Conservation (phyloP, 2,888 invertebrate genomes). For the Dastarcus helophoroides region DNA sequence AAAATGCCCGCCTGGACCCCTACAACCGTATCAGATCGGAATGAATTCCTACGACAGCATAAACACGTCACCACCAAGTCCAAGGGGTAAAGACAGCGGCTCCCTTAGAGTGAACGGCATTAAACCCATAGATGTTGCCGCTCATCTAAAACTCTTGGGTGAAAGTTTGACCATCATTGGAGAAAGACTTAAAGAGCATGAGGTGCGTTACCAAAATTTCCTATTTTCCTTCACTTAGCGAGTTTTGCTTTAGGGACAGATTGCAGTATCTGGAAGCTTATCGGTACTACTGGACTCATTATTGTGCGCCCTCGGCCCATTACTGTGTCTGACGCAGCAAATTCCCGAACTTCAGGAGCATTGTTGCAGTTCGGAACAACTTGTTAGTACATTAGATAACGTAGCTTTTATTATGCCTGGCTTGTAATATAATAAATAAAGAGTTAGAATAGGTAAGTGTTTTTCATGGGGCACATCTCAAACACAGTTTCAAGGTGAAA, state of each 20-base stretch:
- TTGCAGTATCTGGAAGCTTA: constrained; percentile 88
- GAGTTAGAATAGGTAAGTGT: too few species aligned
- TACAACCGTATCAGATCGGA: constrained; percentile 11
- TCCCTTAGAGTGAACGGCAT: constrained; percentile 57
- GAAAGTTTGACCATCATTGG: constrained; percentile 92
- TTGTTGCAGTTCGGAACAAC: constrained; percentile 41
- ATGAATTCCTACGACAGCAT: constrained; percentile 21
- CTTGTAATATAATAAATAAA: constrained; percentile 35
- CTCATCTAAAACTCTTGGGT: constrained; percentile 81
- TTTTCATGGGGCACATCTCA: too few species aligned
- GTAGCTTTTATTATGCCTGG: constrained; percentile 93
- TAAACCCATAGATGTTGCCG: constrained; percentile 80
- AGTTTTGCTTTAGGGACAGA: constrained; percentile 61
- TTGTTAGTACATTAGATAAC: constrained; percentile 69
- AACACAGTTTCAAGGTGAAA: too few species aligned
- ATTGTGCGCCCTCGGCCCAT: constrained; percentile 80
- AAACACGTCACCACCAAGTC: constrained; percentile 32
- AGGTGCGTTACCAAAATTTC: constrained; percentile 42
- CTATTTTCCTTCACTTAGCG: neutral
- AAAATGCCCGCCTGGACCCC: constrained; percentile 11
- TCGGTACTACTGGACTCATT: constrained; percentile 88
- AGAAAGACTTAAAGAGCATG: constrained; percentile 83
- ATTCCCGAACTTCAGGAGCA: constrained; percentile 63
- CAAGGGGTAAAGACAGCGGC: constrained; percentile 29
- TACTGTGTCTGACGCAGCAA: constrained; percentile 75